These are phyloP conservation scores for Andrena camellia DNA, from an alignment of 2,888 invertebrate genomes.

Conservation along the genomic window DNA sequence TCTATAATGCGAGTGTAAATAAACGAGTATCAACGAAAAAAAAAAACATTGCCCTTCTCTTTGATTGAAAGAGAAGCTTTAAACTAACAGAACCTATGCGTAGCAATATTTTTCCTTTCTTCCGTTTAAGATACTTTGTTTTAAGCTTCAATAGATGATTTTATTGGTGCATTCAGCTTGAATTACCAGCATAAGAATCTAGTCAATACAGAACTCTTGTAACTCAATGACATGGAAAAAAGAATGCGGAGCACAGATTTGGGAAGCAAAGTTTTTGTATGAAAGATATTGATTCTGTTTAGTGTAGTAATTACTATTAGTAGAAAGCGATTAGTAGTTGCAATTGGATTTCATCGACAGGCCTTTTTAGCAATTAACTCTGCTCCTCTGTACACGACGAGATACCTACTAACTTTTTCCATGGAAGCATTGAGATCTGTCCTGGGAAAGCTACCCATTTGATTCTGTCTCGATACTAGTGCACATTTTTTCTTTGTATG, in stretches of 20 bases:
- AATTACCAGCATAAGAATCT: slow-evolving; percentile 75
- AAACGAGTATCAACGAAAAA: slow-evolving; percentile 25
- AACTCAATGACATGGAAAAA: slow-evolving; percentile 63
- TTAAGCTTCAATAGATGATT: slow-evolving; percentile 8
- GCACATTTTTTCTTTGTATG: slow-evolving; percentile 77
- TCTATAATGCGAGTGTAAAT: slow-evolving; percentile 27
- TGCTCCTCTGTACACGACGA: slow-evolving; percentile 15
- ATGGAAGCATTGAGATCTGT: slow-evolving; percentile 46
- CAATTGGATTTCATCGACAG: slow-evolving; percentile 29
- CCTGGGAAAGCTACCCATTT: slow-evolving; percentile 56
- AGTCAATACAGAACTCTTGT: slow-evolving; percentile 73
- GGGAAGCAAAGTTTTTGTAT: slow-evolving; percentile 8
- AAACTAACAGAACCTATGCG: not conserved
- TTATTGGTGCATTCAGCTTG: slow-evolving; percentile 40
- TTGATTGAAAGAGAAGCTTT: not conserved
- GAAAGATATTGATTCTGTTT: slow-evolving; percentile 10
- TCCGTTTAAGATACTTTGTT: slow-evolving; percentile 16
- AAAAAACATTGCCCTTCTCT: slow-evolving; percentile 4
- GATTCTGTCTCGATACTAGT: slow-evolving; percentile 63
- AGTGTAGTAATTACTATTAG: not conserved
- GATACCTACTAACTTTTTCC: slow-evolving; percentile 35
- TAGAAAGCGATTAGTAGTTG: not conserved
- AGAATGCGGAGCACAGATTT: slow-evolving; percentile 25
- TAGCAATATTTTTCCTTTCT: slow-evolving; percentile 5
- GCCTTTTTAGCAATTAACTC: slow-evolving; percentile 5